Conservation (phyloP, 2,888 invertebrate species). For the Odontothrips loti region DNA sequence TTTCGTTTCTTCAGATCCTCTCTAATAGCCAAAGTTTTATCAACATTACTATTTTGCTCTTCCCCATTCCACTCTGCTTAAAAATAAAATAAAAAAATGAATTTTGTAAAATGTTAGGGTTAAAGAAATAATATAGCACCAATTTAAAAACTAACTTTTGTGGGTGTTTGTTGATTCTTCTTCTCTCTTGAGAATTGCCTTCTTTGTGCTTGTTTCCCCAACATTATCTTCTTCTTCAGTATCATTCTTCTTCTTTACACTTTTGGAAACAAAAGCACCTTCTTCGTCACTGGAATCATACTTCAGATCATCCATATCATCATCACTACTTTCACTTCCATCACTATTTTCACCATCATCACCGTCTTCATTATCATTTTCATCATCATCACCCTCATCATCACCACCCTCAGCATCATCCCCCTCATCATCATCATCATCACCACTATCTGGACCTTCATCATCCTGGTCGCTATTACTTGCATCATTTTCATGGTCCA, state of each 20-base stretch:
- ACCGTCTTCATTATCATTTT: slow-evolving; percentile 43
- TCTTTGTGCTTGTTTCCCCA: neutral
- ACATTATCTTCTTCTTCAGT: slow-evolving; percentile 31
- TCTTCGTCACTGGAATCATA: slow-evolving; percentile 7
- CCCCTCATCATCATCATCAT: slow-evolving; percentile 34
- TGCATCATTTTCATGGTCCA: slow-evolving; percentile 36
- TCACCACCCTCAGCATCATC: slow-evolving; percentile 34
- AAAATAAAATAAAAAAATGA: no score
- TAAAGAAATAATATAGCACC: no score
- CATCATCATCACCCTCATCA: slow-evolving; percentile 46
- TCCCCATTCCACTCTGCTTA: neutral
- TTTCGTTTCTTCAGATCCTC: slow-evolving; percentile 47
- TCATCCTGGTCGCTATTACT: slow-evolving; percentile 33
- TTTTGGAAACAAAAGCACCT: neutral
- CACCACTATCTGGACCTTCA: slow-evolving; percentile 35
- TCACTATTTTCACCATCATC: slow-evolving; percentile 45
- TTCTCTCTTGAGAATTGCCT: slow-evolving; percentile 28
- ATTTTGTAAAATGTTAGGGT: no score
- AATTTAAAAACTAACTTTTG: neutral
- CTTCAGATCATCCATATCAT: slow-evolving; percentile 32
- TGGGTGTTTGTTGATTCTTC: slow-evolving; percentile 40
- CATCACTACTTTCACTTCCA: slow-evolving; percentile 29
- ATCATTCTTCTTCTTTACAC: slow-evolving; percentile 23
- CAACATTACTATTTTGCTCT: neutral
- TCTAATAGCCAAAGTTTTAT: slow-evolving; percentile 6